These are phyloP conservation scores for Apodemus sylvaticus DNA, from an alignment of 2,113 vertebrate genomes.

Conservation along the genomic window DNA sequence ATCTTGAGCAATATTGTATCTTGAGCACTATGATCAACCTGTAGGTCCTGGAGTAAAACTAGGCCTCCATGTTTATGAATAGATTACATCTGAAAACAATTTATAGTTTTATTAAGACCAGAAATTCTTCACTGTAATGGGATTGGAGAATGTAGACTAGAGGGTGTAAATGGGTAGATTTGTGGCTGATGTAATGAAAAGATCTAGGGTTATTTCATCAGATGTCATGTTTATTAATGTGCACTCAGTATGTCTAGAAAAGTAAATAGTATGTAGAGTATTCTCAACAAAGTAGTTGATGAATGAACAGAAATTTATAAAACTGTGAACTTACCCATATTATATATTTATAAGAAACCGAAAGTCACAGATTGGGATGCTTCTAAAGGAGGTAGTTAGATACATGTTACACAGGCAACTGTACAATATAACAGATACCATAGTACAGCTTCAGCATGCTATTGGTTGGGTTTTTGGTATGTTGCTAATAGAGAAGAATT, in stretches of 20 bases:
- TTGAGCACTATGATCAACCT: neutral
- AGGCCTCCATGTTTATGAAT: neutral
- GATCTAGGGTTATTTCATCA: neutral
- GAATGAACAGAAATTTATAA: neutral
- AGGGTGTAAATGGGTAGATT: neutral
- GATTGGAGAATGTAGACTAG: neutral
- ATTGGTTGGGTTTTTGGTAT: neutral
- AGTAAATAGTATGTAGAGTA: no score
- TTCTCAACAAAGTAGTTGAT: neutral
- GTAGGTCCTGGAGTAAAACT: neutral
- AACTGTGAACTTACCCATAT: neutral
- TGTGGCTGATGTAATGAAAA: neutral
- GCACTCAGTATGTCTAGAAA: neutral
- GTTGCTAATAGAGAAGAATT: neutral
- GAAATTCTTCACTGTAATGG: neutral
- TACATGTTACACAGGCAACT: neutral
- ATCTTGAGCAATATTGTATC: neutral
- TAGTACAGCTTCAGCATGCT: neutral
- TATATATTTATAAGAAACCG: neutral
- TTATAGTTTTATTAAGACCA: neutral
- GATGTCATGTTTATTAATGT: neutral
- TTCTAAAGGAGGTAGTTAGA: neutral
- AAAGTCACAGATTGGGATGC: neutral
- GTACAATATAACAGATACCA: no score
- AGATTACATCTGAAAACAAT: neutral